Evolutionary conservation across 2,888 invertebrate species (phyloP).

Genomic region (Leucoma salicis): DNA sequence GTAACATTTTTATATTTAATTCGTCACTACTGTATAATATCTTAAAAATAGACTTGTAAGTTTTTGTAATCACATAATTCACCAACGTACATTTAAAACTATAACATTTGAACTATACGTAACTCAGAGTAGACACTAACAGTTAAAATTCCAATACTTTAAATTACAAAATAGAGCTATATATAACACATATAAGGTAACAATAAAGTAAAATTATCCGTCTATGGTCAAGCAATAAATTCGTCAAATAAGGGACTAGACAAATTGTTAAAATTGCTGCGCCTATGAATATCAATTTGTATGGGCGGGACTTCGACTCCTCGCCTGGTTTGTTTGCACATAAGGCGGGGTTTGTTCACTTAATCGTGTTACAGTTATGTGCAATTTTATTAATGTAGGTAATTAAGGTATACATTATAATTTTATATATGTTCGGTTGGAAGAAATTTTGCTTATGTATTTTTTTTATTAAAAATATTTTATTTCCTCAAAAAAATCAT

Average conservation of each 20-base stretch:
- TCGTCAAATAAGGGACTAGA: conserved; percentile 47
- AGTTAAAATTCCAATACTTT: conserved; percentile 25
- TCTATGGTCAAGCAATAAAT: conserved; percentile 52
- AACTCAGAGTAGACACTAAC: neutral
- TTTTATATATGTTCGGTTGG: too few relatives aligned
- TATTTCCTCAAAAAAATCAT: too few relatives aligned
- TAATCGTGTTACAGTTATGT: neutral
- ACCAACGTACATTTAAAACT: neutral
- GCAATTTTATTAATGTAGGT: too few relatives aligned
- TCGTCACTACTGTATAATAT: too few relatives aligned
- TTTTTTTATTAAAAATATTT: too few relatives aligned
- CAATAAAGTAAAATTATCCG: conserved; percentile 42
- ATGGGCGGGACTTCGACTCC: conserved; percentile 19
- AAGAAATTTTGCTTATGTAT: too few relatives aligned
- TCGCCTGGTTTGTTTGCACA: conserved; percentile 2
- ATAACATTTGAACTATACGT: neutral
- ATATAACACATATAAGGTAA: conserved; percentile 32
- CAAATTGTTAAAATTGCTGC: conserved; percentile 60
- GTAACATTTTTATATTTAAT: too few relatives aligned
- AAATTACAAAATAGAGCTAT: conserved; percentile 42
- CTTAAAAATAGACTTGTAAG: too few relatives aligned
- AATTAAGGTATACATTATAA: too few relatives aligned
- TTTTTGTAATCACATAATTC: neutral
- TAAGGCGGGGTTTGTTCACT: conserved; percentile 5
- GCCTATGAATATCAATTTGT: conserved; percentile 51